phyloP scores from a whole-genome alignment of 1,140 invertebrate species.

The Acromyrmex heyeri region DNA sequence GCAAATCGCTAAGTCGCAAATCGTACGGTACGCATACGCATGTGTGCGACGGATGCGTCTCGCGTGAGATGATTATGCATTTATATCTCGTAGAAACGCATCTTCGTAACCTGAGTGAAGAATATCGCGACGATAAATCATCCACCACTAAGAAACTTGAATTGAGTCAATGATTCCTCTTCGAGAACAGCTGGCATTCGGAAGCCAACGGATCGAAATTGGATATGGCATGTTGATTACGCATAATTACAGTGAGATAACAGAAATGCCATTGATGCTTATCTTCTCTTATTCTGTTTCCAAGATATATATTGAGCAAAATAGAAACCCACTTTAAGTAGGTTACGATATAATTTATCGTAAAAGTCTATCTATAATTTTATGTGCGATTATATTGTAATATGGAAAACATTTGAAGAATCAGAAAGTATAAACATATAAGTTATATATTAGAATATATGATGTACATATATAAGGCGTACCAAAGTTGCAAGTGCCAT shows the following conservation, averaged over 20 bases:
- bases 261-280: not conserved
- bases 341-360: not conserved
- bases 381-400: not conserved
- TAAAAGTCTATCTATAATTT: not conserved
- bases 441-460: too few species aligned
- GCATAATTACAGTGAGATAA: not conserved
- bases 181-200: constrained; percentile 32
- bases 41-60: constrained; percentile 10
- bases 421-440: not conserved
- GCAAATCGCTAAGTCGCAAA: not conserved
- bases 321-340: not conserved
- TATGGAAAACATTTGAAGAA: not conserved
- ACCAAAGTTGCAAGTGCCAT: too few species aligned
- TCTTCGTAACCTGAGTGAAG: constrained; percentile 5
- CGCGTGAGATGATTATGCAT: constrained; percentile 9
- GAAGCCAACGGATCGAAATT: not conserved
- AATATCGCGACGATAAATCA: constrained; percentile 35
- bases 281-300: not conserved
- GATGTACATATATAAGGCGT: too few species aligned
- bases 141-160: constrained; percentile 5
- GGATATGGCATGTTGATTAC: not conserved
- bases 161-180: not conserved
- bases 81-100: constrained; percentile 20
- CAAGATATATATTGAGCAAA: not conserved
- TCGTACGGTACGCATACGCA: constrained; percentile 7